Base-by-base conservation (phyloP, 2,888 invertebrate genomes). In the Alentia gelatinosa region DNA sequence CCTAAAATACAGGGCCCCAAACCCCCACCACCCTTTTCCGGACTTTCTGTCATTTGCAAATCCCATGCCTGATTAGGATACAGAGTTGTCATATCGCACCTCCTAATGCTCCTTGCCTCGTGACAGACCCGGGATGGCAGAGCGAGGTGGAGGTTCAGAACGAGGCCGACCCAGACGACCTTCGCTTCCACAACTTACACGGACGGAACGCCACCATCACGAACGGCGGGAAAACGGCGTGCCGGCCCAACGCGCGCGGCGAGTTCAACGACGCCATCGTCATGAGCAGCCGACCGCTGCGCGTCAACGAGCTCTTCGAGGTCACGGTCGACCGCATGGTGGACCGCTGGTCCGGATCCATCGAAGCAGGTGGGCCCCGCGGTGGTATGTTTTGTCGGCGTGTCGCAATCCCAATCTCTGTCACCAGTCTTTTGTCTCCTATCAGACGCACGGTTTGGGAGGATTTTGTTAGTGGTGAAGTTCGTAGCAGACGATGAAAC, bases 231-330 rank as follows among this genome's bases (percentile, higher is more conserved):
- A 96, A 98, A 92, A 98, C 98, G 0, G 98, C 99, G 0, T 97
- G 98, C 75, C 97, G 99, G 56, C 98, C 98, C 23, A 97, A 98
- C 93, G 98, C 98, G 5, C 97, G 98, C 92, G 98, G 98, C 0
- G 99, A 99, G 97, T 99, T 99, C 96, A 99, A 98, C 95, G 98
- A 98, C 95, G 98, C 98, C 0, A 98, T 99, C 92, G 98, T 99
- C 0, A 98, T 99, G 95, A 98, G 98, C 91, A 98, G 98, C 95
- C 97, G 99, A 90, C 98, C 98, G 0, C 96, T 99, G 86, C 97
- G 98, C 33, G 98, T 98, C 94, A 98, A 98, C 84, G 99, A 99
- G 96, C 97, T 99, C 96, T 99, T 99, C 96, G 98, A 99, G 96
- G 97, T 99, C 37, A 97, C 97, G 86, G 97, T 99, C 86, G 98